A percentile compares a stretch with the other conserved stretches of the same genome.
These are phyloP conservation scores for Smutsia temminckii DNA, from an alignment of 2,797 vertebrate species.

Conservation along the genomic window DNA sequence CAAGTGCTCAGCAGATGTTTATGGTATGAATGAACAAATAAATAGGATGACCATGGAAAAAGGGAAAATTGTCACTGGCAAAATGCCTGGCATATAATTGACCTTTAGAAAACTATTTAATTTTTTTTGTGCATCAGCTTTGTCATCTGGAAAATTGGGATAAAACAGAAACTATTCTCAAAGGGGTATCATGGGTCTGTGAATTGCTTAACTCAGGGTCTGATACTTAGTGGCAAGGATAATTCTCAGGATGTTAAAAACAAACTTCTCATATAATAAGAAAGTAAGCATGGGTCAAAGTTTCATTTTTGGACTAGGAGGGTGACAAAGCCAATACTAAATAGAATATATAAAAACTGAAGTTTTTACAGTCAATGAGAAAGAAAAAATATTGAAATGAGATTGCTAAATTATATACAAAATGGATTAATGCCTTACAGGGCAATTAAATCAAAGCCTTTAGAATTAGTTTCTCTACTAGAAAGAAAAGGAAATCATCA, in stretches of 20 bases:
- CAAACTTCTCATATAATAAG: neutral
- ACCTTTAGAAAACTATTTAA: neutral
- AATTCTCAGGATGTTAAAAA: constrained; percentile 16
- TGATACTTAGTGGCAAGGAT: neutral
- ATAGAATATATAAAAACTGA: neutral
- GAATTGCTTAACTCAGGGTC: neutral
- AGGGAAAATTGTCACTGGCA: neutral
- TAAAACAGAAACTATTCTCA: constrained; percentile 9
- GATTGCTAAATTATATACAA: constrained; percentile 23
- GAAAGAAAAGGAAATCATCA: constrained; percentile 1
- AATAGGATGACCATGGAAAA: neutral
- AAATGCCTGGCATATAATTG: neutral
- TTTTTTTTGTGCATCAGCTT: neutral
- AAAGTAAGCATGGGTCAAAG: neutral
- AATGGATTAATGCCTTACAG: neutral
- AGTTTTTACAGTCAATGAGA: neutral
- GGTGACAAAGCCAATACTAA: constrained; percentile 39
- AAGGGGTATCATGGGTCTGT: neutral
- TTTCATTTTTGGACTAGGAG: constrained; percentile 27
- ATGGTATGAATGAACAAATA: constrained; percentile 24
- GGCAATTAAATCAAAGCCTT: neutral
- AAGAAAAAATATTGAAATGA: constrained; percentile 45
- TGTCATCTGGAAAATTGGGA: constrained; percentile 13
- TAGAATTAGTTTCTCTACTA: neutral
- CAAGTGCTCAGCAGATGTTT: constrained; percentile 20